phyloP scores from a whole-genome alignment of 2,113 vertebrate genomes.

The Clarias gariepinus region DNA sequence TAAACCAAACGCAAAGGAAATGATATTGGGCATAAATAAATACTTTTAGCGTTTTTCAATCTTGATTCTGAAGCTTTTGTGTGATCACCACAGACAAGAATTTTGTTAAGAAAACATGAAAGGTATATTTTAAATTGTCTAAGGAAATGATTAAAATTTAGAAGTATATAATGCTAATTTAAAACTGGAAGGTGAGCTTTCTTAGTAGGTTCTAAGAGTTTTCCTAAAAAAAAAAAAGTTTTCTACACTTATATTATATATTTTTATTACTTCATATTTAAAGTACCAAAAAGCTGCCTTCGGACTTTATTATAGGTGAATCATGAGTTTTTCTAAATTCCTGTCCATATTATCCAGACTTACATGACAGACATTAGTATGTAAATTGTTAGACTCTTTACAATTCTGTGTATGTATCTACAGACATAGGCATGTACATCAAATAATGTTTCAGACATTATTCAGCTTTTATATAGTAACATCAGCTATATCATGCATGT shows the following conservation, averaged over 20 bases:
- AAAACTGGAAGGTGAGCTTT: neutral
- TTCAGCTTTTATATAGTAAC: neutral
- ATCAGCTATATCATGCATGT: neutral
- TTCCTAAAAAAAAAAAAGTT: neutral
- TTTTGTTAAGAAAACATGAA: neutral
- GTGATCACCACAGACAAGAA: slow-evolving; percentile 7
- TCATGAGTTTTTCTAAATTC: neutral
- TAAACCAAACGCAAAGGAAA: neutral
- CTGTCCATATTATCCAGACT: neutral
- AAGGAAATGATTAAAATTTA: neutral
- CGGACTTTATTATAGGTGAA: neutral
- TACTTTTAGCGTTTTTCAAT: neutral
- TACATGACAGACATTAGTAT: neutral
- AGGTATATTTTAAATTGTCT: neutral
- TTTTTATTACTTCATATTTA: neutral
- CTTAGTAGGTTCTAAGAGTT: neutral
- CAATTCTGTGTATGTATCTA: neutral
- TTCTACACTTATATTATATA: neutral
- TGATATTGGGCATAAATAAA: neutral
- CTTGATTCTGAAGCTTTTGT: neutral
- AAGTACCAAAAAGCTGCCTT: neutral
- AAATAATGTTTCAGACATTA: neutral
- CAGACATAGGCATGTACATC: neutral
- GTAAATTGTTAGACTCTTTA: neutral
- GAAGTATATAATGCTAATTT: neutral